Conservation (phyloP, 2,797 vertebrate species). For the Heteromormyrus szaboi region DNA sequence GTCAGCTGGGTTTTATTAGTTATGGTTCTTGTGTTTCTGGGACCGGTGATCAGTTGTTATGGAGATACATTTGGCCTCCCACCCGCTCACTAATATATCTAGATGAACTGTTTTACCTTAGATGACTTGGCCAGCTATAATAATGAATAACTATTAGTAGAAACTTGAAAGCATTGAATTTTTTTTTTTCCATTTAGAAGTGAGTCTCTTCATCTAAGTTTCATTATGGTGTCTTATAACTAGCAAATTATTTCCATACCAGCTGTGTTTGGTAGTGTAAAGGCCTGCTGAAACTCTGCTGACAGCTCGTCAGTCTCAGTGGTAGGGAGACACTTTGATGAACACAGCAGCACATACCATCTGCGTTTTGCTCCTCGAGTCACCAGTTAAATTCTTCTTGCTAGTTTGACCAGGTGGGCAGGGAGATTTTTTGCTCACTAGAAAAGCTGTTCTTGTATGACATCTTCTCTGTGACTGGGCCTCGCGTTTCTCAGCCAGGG, state of each 20-base stretch:
- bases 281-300: neutral
- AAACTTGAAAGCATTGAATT: neutral
- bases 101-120: neutral
- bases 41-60: neutral
- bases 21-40: slow-evolving; percentile 1
- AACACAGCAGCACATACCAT: neutral
- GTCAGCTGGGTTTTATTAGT: neutral
- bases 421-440: neutral
- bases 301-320: neutral
- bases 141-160: neutral
- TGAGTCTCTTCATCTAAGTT: neutral
- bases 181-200: neutral
- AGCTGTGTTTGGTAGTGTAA: neutral
- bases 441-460: neutral
- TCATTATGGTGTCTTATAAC: neutral
- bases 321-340: neutral
- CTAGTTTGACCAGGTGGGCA: neutral
- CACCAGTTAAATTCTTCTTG: neutral
- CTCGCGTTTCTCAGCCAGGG: neutral
- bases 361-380: neutral
- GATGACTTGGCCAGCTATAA: neutral
- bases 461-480: neutral
- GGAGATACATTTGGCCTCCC: neutral
- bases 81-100: neutral
- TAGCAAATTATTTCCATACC: neutral